Percentiles rank a stretch among this genome's conserved stretches.
These are phyloP conservation scores for Trachelus stipa DNA, from an alignment of 2,888 invertebrate genomes.

Conservation along the genomic window DNA sequence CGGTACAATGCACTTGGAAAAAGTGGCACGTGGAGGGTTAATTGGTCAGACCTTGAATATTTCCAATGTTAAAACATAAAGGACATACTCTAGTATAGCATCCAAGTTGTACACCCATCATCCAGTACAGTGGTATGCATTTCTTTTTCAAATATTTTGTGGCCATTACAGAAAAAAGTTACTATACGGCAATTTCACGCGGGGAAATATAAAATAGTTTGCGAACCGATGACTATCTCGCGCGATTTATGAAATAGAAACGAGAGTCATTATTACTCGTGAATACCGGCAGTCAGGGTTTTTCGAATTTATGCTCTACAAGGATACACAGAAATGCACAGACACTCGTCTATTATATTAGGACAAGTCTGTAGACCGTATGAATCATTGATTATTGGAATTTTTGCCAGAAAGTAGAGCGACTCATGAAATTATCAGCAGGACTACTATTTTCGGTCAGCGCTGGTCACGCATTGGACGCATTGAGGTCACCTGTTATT, in stretches of 20 bases:
- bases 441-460: background rate
- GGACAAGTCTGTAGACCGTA: background rate
- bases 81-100: background rate
- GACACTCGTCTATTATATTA: background rate
- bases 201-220: background rate
- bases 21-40: background rate
- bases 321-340: background rate
- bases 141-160: background rate
- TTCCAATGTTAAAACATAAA: background rate
- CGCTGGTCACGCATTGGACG: conserved; percentile 3
- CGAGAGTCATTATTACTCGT: background rate
- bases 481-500: background rate
- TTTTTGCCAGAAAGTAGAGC: background rate
- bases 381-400: background rate
- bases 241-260: background rate
- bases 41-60: background rate
- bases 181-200: background rate
- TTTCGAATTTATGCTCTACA: background rate
- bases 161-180: background rate
- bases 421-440: background rate
- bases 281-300: background rate
- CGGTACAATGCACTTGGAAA: background rate
- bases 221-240: background rate
- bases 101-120: background rate
- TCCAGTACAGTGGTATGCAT: background rate